Evolutionary conservation across 2,888 invertebrate genomes (phyloP).

Genomic region (Brachyptera risi): DNA sequence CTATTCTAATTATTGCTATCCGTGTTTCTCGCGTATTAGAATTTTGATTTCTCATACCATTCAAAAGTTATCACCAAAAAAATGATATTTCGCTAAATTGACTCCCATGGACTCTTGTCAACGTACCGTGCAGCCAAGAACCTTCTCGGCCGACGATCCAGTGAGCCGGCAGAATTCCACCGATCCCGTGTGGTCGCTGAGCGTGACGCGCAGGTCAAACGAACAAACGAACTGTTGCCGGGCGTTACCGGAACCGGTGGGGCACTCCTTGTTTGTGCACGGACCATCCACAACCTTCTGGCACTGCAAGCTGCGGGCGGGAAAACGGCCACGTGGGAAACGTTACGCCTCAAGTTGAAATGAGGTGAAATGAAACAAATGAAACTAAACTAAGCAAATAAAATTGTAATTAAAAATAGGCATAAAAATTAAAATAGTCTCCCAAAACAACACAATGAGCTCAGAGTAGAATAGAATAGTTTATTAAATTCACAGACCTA

Average conservation of each 20-base stretch:
- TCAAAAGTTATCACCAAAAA: too few relatives aligned
- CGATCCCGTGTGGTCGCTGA: conserved; percentile 68
- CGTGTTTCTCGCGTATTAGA: too few relatives aligned
- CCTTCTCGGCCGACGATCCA: conserved; percentile 55
- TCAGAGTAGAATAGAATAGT: too few relatives aligned
- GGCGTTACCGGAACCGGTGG: conserved; percentile 28
- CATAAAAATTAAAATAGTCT: too few relatives aligned
- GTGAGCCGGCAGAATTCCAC: conserved; percentile 55
- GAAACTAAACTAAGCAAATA: conserved; percentile 24
- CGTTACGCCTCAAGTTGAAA: conserved; percentile 29
- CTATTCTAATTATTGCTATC: too few relatives aligned
- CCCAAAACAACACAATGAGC: too few relatives aligned
- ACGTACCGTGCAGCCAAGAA: conserved; percentile 55
- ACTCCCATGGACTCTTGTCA: too few relatives aligned
- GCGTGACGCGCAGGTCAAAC: conserved; percentile 58
- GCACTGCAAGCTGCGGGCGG: not conserved
- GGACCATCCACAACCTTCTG: conserved; percentile 25
- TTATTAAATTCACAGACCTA: too few relatives aligned
- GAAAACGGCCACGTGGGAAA: not conserved
- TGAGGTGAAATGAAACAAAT: conserved; percentile 36
- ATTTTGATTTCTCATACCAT: too few relatives aligned
- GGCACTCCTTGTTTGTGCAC: conserved; percentile 45
- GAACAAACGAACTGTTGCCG: not conserved
- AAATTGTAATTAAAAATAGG: conserved; percentile 14
- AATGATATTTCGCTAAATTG: too few relatives aligned